Percentiles rank a stretch among this genome's conserved stretches.
These are phyloP conservation scores for Bactericera cockerelli DNA, from an alignment of 1,140 invertebrate genomes.

Conservation along the genomic window DNA sequence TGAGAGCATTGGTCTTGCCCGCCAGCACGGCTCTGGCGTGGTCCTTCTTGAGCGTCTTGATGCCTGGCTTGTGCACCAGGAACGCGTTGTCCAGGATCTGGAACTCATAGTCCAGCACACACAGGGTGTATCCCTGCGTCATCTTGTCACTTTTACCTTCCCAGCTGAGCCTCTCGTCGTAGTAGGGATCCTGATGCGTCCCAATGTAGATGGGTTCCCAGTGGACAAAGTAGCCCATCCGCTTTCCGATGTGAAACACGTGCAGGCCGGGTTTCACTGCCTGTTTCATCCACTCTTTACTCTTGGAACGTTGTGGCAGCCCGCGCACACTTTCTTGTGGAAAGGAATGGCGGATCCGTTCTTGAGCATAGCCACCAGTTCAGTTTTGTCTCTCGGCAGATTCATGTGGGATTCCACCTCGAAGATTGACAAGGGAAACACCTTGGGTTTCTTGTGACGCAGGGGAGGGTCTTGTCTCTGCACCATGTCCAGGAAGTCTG, in stretches of 20 bases:
- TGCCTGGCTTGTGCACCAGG: constrained; percentile 71
- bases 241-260: constrained; percentile 70
- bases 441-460: constrained; percentile 47
- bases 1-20: constrained; percentile 58
- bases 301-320: constrained; percentile 73
- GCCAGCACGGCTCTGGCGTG: constrained; percentile 54
- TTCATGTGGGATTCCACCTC: constrained; percentile 52
- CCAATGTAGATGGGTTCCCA: constrained; percentile 87
- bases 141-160: constrained; percentile 85
- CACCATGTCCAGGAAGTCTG: constrained; percentile 67
- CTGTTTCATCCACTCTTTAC: constrained; percentile 61
- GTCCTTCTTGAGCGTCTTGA: constrained; percentile 64
- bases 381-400: constrained; percentile 31
- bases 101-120: constrained; percentile 76
- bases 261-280: constrained; percentile 48
- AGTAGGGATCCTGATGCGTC: constrained; percentile 69
- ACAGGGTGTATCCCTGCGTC: constrained; percentile 81
- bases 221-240: constrained; percentile 58
- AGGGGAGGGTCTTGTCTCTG: constrained; percentile 48
- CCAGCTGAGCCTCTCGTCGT: constrained; percentile 76
- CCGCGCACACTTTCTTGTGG: constrained; percentile 74
- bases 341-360: constrained; percentile 71
- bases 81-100: constrained; percentile 80
- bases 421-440: constrained; percentile 68
- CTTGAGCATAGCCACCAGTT: constrained; percentile 49